phyloP scores from a whole-genome alignment of 2,113 vertebrate genomes.

The Melanostigma gelatinosum region DNA sequence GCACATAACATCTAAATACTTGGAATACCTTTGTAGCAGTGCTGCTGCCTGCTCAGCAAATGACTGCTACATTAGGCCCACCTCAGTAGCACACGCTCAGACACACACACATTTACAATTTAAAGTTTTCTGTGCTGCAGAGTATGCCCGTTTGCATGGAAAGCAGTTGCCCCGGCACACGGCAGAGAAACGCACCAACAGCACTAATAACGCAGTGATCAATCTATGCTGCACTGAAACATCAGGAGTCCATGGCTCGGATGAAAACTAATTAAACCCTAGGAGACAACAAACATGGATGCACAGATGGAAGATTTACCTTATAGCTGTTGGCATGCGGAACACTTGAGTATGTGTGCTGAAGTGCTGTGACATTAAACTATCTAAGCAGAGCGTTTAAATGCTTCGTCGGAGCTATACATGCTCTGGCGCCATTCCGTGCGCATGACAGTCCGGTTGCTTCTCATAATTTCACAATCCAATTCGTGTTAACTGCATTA shows the following conservation, averaged over 20 bases:
- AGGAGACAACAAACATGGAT: background rate
- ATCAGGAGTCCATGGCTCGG: slow-evolving; percentile 4
- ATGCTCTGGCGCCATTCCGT: slow-evolving; percentile 20
- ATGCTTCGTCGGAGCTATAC: slow-evolving; percentile 38
- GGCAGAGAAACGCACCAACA: slow-evolving; percentile 38
- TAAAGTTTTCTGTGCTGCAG: slow-evolving; percentile 42
- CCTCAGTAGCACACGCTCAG: slow-evolving; percentile 63
- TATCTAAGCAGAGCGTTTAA: slow-evolving; percentile 39
- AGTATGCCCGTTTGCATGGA: slow-evolving; percentile 49
- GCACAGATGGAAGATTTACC: background rate
- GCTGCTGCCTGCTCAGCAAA: slow-evolving; percentile 80
- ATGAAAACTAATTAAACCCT: slow-evolving; percentile 7
- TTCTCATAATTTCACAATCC: slow-evolving; percentile 56
- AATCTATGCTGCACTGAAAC: slow-evolving; percentile 26
- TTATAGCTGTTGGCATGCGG: slow-evolving; percentile 6
- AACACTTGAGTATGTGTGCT: slow-evolving; percentile 13
- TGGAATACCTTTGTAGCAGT: slow-evolving; percentile 75
- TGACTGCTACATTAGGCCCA: slow-evolving; percentile 78
- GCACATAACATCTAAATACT: slow-evolving; percentile 75
- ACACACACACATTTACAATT: slow-evolving; percentile 64
- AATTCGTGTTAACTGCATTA: slow-evolving; percentile 74
- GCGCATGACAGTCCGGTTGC: slow-evolving; percentile 45
- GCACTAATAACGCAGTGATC: slow-evolving; percentile 57
- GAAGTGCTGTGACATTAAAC: slow-evolving; percentile 38
- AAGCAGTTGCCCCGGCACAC: slow-evolving; percentile 33